Conservation (phyloP, 2,797 vertebrate genomes). For the Myotis planiceps region DNA sequence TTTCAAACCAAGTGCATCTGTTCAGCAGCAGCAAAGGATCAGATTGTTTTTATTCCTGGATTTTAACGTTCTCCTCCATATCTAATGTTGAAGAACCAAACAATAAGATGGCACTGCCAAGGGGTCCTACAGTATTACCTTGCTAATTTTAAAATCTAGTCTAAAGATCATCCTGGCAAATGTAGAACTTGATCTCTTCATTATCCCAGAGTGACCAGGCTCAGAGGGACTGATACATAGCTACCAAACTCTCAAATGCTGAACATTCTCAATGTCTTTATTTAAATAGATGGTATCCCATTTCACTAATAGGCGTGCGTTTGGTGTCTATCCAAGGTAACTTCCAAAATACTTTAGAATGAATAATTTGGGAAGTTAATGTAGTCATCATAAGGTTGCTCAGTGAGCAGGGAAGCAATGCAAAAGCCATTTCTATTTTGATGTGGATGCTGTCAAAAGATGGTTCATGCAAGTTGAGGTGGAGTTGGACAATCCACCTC, state of each 20-base stretch:
- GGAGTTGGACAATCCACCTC: not conserved
- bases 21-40: not conserved
- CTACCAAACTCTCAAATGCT: not conserved
- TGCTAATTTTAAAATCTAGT: not conserved
- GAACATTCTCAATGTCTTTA: not conserved
- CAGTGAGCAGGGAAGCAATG: slow-evolving; percentile 10
- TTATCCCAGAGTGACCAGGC: not conserved
- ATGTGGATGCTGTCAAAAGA: not conserved
- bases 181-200: not conserved
- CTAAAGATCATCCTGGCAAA: not conserved
- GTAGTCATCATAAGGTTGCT: not conserved
- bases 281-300: not conserved
- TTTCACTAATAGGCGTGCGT: not conserved
- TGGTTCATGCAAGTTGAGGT: not conserved
- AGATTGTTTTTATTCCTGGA: not conserved
- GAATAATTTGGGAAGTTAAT: not conserved
- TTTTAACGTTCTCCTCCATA: not conserved
- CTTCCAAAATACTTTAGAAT: not conserved
- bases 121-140: not conserved
- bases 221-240: not conserved
- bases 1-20: not conserved
- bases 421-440: not conserved
- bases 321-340: not conserved
- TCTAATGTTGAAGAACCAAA: not conserved
- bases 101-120: not conserved